Conservation (phyloP, 2,797 vertebrate species). For the Chlorospingus semifuscus region DNA sequence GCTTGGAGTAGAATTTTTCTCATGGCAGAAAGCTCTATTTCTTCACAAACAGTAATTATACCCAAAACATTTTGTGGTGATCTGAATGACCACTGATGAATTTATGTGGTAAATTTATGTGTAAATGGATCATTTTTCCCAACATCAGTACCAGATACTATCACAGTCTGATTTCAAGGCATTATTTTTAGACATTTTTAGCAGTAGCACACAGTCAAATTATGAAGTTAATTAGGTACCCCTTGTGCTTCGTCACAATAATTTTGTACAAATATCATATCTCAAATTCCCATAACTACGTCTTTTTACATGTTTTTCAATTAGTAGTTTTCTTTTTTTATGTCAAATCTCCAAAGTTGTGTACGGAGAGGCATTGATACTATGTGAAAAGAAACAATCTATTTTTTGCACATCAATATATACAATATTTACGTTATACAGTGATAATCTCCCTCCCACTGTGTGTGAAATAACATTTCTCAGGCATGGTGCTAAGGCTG, state of each 20-base stretch:
- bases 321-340: background rate
- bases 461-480: slow-evolving; percentile 25
- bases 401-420: background rate
- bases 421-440: background rate
- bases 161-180: background rate
- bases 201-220: background rate
- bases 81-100: background rate
- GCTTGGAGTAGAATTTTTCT: background rate
- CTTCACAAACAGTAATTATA: background rate
- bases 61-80: background rate
- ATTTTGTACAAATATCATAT: background rate
- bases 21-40: background rate
- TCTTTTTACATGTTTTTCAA: background rate
- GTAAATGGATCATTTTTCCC: background rate
- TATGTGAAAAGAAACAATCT: background rate
- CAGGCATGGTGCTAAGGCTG: background rate
- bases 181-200: background rate
- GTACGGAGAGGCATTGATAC: background rate
- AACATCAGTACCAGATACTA: background rate
- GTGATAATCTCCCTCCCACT: background rate
- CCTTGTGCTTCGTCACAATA: background rate
- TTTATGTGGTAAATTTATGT: background rate
- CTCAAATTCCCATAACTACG: background rate
- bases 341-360: background rate
- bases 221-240: background rate